Base-by-base conservation (phyloP, 2,797 vertebrate genomes). In the Etheostoma perlongum region DNA sequence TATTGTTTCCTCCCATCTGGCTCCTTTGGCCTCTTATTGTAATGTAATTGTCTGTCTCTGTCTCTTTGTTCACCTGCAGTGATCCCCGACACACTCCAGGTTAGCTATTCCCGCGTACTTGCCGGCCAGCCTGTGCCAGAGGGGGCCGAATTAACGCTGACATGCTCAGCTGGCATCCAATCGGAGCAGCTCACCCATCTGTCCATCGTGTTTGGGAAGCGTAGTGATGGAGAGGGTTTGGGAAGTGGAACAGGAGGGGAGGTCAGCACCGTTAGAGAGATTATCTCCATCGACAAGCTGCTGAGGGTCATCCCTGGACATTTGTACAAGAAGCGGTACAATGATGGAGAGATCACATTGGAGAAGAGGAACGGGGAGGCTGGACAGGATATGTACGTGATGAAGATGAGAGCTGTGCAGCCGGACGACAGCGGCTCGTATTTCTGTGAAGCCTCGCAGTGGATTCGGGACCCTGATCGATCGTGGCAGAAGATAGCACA, bases 161-260 rank as follows among this genome's bases (percentile, higher is more conserved):
- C 89, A 0, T 98, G 97, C 66, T 89, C 94, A 0, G 95, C 94
- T 0, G 83, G 86, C 27, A 93, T 96, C 3, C 92, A 90, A n/a
- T 97, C 96, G 0, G 75, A 91, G 72, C 91, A 96, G 83, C 97
- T 98, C 92, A 97, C 96, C 5, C 97, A 97, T 74, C 84, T 98
- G 85, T 95, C 97, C 0, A 87, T 97, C 88, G 94, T 87, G 0
- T 98, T 97, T 4, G 95, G 96, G 11, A 91, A 95, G 62, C 94
- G 93, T 0, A 71, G 90, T 0, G 89, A 84, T 0, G 82, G 76
- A 46, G 88, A 86, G 10, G 71, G 58, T 18, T 66, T 9, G 0
- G 87, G 79, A 0, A 65, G 85, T 0, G 64, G 76, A 1, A 83
- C 85, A 0, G 92, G 88, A 12, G 94, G 90, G n/a, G 76, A 92